Evolutionary conservation across 2,113 vertebrate genomes (phyloP).

Genomic region (Rallus limicola): DNA sequence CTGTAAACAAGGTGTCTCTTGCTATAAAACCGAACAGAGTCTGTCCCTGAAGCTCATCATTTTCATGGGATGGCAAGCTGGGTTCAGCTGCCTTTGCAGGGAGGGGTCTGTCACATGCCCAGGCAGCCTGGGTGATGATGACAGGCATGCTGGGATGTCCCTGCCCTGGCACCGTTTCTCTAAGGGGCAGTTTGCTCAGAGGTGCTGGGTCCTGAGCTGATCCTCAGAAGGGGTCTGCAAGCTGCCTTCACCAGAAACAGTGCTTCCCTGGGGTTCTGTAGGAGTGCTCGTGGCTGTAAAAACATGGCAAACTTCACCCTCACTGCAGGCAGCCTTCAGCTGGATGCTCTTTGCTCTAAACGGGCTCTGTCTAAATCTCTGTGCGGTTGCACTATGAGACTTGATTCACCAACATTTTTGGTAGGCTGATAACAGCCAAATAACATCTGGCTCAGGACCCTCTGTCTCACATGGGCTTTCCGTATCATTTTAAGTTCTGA

Average conservation of each 20-base stretch:
- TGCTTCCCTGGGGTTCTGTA: neutral
- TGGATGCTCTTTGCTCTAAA: neutral
- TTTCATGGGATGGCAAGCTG: no score
- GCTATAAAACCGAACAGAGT: neutral
- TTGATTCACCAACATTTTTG: neutral
- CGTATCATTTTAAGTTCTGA: neutral
- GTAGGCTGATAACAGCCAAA: neutral
- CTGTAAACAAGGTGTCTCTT: neutral
- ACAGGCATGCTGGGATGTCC: neutral
- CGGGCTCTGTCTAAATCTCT: neutral
- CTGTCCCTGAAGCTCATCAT: neutral
- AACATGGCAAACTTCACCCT: neutral
- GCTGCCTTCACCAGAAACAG: neutral
- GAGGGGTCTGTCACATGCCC: neutral
- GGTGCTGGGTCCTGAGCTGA: neutral
- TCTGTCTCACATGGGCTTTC: neutral
- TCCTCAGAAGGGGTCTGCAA: neutral
- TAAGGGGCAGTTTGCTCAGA: neutral
- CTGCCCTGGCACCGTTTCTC: neutral
- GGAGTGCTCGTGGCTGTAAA: neutral
- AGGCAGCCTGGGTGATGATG: rapidly evolving
- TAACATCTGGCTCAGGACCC: neutral
- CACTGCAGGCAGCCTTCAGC: neutral
- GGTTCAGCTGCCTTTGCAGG: rapidly evolving
- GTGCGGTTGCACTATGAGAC: neutral